Evolutionary conservation across 2,797 vertebrate species (phyloP), one percentile per base, ranked within the genome.

Genomic region (Kryptopterus vitreolus): DNA sequence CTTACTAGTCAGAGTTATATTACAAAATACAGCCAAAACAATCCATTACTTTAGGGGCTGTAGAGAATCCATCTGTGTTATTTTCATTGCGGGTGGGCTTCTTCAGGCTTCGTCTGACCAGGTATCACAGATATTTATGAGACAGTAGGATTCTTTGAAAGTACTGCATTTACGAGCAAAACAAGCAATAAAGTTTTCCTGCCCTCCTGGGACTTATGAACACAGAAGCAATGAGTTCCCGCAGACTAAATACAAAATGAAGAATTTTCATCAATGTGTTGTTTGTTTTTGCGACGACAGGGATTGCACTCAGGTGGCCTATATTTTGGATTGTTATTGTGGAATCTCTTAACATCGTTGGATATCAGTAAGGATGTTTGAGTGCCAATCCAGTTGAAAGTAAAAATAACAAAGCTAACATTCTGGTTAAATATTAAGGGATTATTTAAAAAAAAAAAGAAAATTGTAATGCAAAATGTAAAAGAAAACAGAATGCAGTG

Each of bases 11-110:
- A 26, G 26, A 73, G 24, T 65, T 55, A 74, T 68, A 63, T 73
- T 55, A 63, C 35, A 82, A 74, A 74, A 43, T 62, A 61, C 53
- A 68, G 35, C 31, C 81, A 72, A 75, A 73, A 75, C 52, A 74
- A 78, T 68, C 70, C 22, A 61, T 78, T 82, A 66, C 26, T 65
- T 74, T 33, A 52, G 66, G 69, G 26, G 33, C 31, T 66, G 76
- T 66, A 68, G 38, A 58, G 16, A 78, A 82, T 66, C 38, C 52
- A 59, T 73, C 80, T 77, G 31, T 72, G 75, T 46, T 46, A 63
- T 73, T 48, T 73, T 66, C 29, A 33, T 22, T 52, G 59, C 38
- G 26, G 76, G 61, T 72, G 62, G 24, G 29, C 61, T 78, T 82
- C 43, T 74, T 1, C 15, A 48, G 35, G 10, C 65, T 77, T 24